phyloP scores from a whole-genome alignment of 2,113 vertebrate species.

The Paratilapia polleni region DNA sequence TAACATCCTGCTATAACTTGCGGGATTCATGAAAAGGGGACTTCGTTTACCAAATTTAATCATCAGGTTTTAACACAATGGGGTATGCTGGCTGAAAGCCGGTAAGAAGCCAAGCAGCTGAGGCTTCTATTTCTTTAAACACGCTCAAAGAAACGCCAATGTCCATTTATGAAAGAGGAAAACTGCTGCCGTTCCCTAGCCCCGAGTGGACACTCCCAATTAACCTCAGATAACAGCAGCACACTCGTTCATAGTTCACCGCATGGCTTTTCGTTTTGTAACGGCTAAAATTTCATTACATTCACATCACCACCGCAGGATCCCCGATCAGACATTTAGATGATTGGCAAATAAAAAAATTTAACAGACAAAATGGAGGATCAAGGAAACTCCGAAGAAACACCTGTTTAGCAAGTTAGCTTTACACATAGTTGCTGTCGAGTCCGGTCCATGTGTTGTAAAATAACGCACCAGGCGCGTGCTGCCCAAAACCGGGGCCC shows the following conservation, averaged over 20 bases:
- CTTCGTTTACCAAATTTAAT: not conserved
- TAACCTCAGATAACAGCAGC: not conserved
- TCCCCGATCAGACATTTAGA: not conserved
- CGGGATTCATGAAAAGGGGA: not conserved
- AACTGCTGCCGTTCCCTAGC: not conserved
- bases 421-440: not conserved
- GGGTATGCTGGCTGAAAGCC: not conserved
- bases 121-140: not conserved
- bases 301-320: not conserved
- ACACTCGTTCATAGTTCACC: too few relatives aligned
- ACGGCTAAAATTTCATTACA: not conserved
- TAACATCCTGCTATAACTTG: not conserved
- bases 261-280: not conserved
- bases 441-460: not conserved
- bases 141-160: too few relatives aligned
- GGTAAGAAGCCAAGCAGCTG: not conserved
- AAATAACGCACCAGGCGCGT: not conserved
- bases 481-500: not conserved
- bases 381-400: not conserved
- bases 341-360: not conserved
- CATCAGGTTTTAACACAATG: not conserved
- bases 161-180: not conserved
- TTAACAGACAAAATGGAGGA: conserved; percentile 72
- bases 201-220: conserved; percentile 42
- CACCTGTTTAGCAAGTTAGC: not conserved